Conservation (phyloP, 2,888 invertebrate species). For the Papilio gigon region DNA sequence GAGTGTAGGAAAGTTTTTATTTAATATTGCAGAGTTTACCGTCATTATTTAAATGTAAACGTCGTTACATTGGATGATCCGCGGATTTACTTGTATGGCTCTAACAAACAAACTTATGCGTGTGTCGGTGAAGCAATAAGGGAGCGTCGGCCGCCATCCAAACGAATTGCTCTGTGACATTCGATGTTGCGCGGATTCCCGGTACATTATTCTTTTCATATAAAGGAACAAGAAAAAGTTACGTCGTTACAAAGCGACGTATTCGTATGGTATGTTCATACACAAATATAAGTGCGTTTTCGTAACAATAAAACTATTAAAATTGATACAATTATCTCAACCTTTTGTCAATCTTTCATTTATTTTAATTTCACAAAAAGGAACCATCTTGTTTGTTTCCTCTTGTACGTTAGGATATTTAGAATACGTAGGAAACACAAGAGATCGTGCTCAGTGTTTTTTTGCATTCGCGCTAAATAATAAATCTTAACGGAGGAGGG, state of each 20-base stretch:
- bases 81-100: slow-evolving; percentile 22
- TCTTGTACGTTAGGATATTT: background rate
- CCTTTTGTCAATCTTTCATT: no score
- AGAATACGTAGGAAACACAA: slow-evolving; percentile 11
- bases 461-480: slow-evolving; percentile 30
- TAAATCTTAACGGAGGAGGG: slow-evolving; percentile 34
- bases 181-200: slow-evolving; percentile 22
- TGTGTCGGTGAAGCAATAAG: slow-evolving; percentile 29
- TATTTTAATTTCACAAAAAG: background rate
- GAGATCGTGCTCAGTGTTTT: slow-evolving; percentile 7
- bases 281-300: no score
- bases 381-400: background rate
- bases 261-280: no score
- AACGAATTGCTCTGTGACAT: slow-evolving; percentile 35
- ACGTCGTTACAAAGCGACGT: background rate
- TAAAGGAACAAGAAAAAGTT: background rate
- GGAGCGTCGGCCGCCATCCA: slow-evolving; percentile 27
- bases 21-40: background rate
- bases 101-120: slow-evolving; percentile 23
- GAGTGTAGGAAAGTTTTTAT: background rate
- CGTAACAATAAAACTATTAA: no score
- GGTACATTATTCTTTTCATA: slow-evolving; percentile 15
- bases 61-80: background rate
- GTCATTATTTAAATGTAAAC: background rate
- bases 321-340: no score